Conservation (phyloP, 1,140 invertebrate species). For the Papilio dardanus region DNA sequence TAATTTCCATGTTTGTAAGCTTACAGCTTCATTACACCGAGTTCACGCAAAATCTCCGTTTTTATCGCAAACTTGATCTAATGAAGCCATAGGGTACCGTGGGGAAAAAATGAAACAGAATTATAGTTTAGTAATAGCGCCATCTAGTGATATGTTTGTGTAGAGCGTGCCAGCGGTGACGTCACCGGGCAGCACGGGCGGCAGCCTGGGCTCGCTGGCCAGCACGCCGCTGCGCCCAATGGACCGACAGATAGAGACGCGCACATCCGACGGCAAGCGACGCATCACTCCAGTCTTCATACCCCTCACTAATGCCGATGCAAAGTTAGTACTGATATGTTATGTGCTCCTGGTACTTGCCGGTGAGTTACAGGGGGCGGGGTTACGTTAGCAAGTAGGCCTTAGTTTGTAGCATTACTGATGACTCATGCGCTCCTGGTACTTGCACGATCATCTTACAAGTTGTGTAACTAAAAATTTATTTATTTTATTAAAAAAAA, state of each 20-base stretch:
- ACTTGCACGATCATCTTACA: not conserved
- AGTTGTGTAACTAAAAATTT: too few species aligned
- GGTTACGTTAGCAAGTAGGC: not conserved
- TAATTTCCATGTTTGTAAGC: too few species aligned
- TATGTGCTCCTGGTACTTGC: not conserved
- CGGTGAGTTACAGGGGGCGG: not conserved
- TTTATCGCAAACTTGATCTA: too few species aligned
- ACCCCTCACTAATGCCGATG: constrained; percentile 85
- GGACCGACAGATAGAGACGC: constrained; percentile 97
- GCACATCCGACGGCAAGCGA: constrained; percentile 95
- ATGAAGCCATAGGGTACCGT: too few species aligned
- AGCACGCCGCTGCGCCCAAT: constrained; percentile 85
- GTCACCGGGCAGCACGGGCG: constrained; percentile 39
- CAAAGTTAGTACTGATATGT: constrained; percentile 77
- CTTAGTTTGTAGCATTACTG: not conserved
- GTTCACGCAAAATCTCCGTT: too few species aligned
- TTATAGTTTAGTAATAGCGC: not conserved
- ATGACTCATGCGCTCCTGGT: not conserved
- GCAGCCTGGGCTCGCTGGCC: not conserved
- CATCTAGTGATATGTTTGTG: not conserved
- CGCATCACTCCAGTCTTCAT: constrained; percentile 98
- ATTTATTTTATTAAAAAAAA: too few species aligned
- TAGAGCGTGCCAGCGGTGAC: constrained; percentile 45
- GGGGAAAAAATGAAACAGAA: too few species aligned
- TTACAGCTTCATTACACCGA: too few species aligned